A percentile compares a stretch with the other conserved stretches of the same genome.
Evolutionary conservation across 1,140 invertebrate genomes (phyloP).

Genomic region (Archivesica marissinica): DNA sequence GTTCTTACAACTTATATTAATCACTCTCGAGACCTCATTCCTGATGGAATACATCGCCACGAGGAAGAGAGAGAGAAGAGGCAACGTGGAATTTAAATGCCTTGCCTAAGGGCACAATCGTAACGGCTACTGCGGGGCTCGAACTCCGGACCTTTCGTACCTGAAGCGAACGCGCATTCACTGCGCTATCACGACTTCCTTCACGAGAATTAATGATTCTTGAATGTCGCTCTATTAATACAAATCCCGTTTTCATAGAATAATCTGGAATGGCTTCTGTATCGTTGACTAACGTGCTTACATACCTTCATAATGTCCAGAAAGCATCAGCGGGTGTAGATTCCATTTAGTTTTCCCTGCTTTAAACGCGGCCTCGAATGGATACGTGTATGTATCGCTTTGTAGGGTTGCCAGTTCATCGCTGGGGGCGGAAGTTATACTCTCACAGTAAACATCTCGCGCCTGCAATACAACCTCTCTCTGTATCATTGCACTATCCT

Average conservation of each 20-base stretch:
- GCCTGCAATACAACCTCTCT: slow-evolving; percentile 32
- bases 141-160: neutral
- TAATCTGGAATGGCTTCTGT: neutral
- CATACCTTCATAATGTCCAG: slow-evolving; percentile 58
- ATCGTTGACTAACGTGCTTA: neutral
- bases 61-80: too few species aligned
- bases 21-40: too few species aligned
- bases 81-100: too few species aligned
- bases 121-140: neutral
- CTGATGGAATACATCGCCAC: too few species aligned
- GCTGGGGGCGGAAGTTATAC: slow-evolving; percentile 21
- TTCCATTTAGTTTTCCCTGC: slow-evolving; percentile 41
- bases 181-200: neutral
- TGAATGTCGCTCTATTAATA: neutral
- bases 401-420: slow-evolving; percentile 19
- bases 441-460: slow-evolving; percentile 28
- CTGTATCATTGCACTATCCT: too few species aligned
- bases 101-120: too few species aligned
- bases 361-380: slow-evolving; percentile 24
- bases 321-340: slow-evolving; percentile 14
- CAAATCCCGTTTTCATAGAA: neutral
- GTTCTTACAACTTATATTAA: too few species aligned
- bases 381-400: slow-evolving; percentile 13
- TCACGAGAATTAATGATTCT: neutral
- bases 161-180: neutral